A percentile compares a stretch with the other conserved stretches of the same genome.
Evolutionary conservation across 2,113 vertebrate species (phyloP).

Genomic region (Galemys pyrenaicus): DNA sequence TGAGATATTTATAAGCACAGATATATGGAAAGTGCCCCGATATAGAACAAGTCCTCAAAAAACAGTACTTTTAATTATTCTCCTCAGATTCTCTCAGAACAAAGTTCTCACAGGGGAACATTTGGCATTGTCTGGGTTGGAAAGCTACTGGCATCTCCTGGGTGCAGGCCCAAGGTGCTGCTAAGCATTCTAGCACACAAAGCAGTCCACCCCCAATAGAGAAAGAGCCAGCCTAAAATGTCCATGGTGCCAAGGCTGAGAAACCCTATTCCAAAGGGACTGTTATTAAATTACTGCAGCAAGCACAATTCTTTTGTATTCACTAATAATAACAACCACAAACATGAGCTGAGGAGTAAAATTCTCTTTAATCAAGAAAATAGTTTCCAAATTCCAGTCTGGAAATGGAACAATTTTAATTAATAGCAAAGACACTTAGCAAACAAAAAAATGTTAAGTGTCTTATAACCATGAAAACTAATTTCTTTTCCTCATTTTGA

Average conservation of each 20-base stretch:
- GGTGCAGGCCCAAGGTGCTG: background rate
- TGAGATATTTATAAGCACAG: background rate
- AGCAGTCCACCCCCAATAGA: background rate
- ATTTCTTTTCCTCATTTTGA: conserved; percentile 25
- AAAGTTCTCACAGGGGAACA: background rate
- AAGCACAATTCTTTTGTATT: background rate
- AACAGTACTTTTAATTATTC: background rate
- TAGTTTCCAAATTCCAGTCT: background rate
- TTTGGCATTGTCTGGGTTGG: too few relatives aligned
- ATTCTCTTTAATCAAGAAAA: background rate
- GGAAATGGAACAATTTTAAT: background rate
- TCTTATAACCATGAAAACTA: conserved; percentile 32
- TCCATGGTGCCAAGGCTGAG: too few relatives aligned
- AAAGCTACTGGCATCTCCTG: too few relatives aligned
- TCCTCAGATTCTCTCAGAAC: background rate
- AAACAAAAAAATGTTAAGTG: conserved; percentile 25
- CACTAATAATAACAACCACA: background rate
- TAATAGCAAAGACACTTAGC: background rate
- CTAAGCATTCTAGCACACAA: background rate
- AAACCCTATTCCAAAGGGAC: background rate
- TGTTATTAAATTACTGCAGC: background rate
- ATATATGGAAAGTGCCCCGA: background rate
- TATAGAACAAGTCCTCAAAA: background rate
- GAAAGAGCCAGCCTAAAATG: background rate
- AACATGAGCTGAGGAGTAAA: background rate